These are phyloP conservation scores for Cataglyphis livida DNA, from an alignment of 2,888 invertebrate genomes.

Conservation along the genomic window DNA sequence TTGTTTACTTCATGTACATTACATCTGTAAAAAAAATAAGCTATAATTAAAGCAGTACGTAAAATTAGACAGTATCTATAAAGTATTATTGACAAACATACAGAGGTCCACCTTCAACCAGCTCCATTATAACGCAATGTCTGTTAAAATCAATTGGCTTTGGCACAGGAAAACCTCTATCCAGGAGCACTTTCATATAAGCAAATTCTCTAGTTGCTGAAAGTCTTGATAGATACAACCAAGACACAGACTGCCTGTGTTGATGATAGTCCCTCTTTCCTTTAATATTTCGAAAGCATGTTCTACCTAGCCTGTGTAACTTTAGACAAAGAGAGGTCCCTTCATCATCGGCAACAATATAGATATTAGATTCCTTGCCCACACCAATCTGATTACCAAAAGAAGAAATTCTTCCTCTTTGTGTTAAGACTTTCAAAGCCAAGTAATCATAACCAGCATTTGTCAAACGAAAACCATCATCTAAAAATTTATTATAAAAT, in stretches of 20 bases:
- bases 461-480: conserved; percentile 98
- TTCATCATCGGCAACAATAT: conserved; percentile 93
- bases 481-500: conserved; percentile 85
- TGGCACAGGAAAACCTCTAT: conserved; percentile 97
- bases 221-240: conserved; percentile 98
- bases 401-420: conserved; percentile 91
- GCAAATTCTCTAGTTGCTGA: conserved; percentile 99
- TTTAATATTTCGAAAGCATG: conserved; percentile 98
- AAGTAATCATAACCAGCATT: conserved; percentile 99
- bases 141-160: conserved; percentile 97
- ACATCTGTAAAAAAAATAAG: conserved; percentile 83
- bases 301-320: conserved; percentile 96
- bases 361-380: conserved; percentile 99
- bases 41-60: background rate
- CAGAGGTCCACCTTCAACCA: conserved; percentile 93
- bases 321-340: conserved; percentile 95
- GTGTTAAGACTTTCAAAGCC: conserved; percentile 94
- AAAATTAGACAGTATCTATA: background rate
- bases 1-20: conserved; percentile 89
- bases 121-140: conserved; percentile 98
- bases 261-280: conserved; percentile 99
- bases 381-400: conserved; percentile 99
- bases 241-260: conserved; percentile 94
- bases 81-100: conserved; percentile 85
- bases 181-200: conserved; percentile 97